phyloP scores from a whole-genome alignment of 2,797 vertebrate genomes.

The Hirundo rustica region DNA sequence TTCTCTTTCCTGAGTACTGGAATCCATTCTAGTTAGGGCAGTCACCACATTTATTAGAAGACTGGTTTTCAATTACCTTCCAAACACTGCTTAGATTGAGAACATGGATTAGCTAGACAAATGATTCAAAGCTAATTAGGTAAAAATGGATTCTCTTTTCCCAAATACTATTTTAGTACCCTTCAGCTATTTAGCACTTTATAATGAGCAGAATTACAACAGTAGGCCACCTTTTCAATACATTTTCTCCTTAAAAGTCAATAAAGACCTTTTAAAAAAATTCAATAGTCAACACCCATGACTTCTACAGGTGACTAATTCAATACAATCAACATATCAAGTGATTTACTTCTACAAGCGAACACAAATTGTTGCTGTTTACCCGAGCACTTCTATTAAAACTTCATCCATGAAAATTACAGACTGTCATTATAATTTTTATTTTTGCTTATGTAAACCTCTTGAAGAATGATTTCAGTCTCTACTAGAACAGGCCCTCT shows the following conservation, averaged over 20 bases:
- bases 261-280: constrained; percentile 66
- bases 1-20: neutral
- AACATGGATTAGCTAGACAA: constrained; percentile 46
- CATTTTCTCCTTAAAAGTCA: constrained; percentile 69
- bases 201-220: constrained; percentile 67
- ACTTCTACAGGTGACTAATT: constrained; percentile 68
- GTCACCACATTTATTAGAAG: constrained; percentile 10
- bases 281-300: constrained; percentile 68
- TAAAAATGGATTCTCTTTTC: constrained; percentile 69
- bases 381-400: constrained; percentile 46
- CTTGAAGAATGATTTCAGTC: constrained; percentile 35
- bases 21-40: neutral
- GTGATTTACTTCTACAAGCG: constrained; percentile 62
- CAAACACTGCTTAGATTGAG: constrained; percentile 40
- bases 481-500: constrained; percentile 32
- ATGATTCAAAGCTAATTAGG: constrained; percentile 66
- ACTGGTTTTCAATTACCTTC: constrained; percentile 55
- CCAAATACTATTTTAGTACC: constrained; percentile 55
- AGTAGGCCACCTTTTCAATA: constrained; percentile 40
- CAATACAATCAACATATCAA: constrained; percentile 53
- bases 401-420: constrained; percentile 63
- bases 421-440: constrained; percentile 51
- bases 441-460: constrained; percentile 54
- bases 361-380: constrained; percentile 56
- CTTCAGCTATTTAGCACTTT: constrained; percentile 67